Evolutionary conservation across 2,888 invertebrate species (phyloP), one percentile per base, ranked within the genome.

Genomic region (Eristalis arbustorum): DNA sequence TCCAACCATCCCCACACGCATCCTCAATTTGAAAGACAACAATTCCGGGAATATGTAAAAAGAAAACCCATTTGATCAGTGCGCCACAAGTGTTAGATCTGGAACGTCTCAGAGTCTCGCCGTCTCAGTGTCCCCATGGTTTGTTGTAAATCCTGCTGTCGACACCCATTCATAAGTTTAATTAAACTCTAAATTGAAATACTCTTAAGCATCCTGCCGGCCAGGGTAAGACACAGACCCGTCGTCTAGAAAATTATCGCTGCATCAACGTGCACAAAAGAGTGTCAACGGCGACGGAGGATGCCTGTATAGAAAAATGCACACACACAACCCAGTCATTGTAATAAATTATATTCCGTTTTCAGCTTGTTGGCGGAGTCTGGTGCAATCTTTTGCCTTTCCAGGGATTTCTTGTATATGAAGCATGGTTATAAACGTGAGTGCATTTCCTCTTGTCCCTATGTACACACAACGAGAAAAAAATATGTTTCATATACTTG

Each of bases 341-440:
- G 71, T 13, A 64, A 72, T 72, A 78, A 78, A 78, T 78, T 69
- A 69, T 40, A 67, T 72, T 72, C n/a, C 34, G 18, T 69, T 25
- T 25, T 56, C 67, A 42, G 64, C 69, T 83, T 64, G 68, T 59
- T 74, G 84, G 61, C 8, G 56, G 76, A 66, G 62, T 76, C 76
- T 69, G 67, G 37, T 66, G n/a, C 84, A 84, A 79, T 84, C 34
- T 78, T 84, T 64, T 67, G 66, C 74, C 61, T 69, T 42, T 66
- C 74, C 78, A 37, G 23, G 56, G 74, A 78, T 78, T 84, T 66
- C 61, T 71, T 69, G 28, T 62, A 42, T 68, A 73, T 83, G 78
- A 71, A 69, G 74, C 37, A 69, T 68, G 11, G 62, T 66, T 62
- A n/a, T 57, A 62, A 72, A 37, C 59, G 64, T 18, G 61, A 79